phyloP scores from a whole-genome alignment of 92 coral and sea anemone species.

The Umimayanthus kanabou region DNA sequence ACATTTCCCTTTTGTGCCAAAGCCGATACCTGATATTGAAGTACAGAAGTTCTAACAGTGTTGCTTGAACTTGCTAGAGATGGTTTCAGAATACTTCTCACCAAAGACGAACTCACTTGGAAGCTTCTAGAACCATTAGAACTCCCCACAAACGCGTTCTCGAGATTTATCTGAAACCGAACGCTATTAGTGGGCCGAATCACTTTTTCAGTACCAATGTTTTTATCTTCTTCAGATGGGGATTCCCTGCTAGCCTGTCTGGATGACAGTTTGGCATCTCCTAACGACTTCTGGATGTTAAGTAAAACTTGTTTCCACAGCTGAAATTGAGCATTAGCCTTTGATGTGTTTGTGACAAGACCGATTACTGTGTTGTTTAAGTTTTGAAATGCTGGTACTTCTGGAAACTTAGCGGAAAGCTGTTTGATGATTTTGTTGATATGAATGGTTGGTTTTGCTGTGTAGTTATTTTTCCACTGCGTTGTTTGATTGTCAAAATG shows the following conservation, averaged over 20 bases:
- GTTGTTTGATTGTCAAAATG: background rate
- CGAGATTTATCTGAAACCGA: background rate
- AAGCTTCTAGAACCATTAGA: background rate
- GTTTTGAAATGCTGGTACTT: conserved; percentile 50
- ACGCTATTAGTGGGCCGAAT: background rate
- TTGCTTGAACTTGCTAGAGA: background rate
- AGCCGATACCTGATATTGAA: background rate
- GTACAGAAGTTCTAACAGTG: background rate
- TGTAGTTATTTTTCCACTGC: background rate
- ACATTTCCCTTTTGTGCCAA: background rate
- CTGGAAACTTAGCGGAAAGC: conserved; percentile 51
- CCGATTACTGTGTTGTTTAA: conserved; percentile 56
- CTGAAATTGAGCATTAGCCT: conserved; percentile 44
- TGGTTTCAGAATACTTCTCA: background rate
- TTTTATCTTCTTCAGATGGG: conserved; percentile 8
- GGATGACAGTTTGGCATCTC: background rate
- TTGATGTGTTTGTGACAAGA: conserved; percentile 52
- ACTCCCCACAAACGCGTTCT: background rate
- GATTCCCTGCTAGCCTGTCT: background rate
- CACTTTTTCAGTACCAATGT: background rate
- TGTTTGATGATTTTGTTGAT: conserved; percentile 49
- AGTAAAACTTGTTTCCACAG: conserved; percentile 29
- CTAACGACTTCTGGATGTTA: conserved; percentile 22
- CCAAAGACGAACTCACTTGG: background rate
- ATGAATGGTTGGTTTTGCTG: conserved; percentile 11